phyloP scores from a whole-genome alignment of 1,140 invertebrate species.

The Phymorhynchus buccinoides region DNA sequence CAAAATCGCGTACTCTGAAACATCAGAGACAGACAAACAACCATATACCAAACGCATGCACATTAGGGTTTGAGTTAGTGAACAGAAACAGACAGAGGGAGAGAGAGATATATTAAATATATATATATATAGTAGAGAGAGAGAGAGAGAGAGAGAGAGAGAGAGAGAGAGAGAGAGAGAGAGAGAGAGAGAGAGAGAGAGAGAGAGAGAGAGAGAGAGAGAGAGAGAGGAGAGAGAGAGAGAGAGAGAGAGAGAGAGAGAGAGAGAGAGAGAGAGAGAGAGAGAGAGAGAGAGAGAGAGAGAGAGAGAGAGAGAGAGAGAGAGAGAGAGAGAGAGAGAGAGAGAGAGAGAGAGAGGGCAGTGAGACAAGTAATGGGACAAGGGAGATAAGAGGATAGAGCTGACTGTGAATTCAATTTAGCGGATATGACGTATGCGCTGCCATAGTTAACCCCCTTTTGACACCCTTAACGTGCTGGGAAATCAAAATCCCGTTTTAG shows the following conservation, averaged over 20 bases:
- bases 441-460: too few relatives aligned
- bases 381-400: neutral
- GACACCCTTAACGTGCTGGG: neutral
- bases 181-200: neutral
- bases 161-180: too few relatives aligned
- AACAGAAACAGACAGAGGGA: too few relatives aligned
- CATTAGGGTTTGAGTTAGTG: too few relatives aligned
- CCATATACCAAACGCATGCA: too few relatives aligned
- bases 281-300: neutral
- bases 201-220: constrained; percentile 2
- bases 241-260: constrained; percentile 1
- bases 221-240: neutral
- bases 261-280: neutral
- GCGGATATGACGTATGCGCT: too few relatives aligned
- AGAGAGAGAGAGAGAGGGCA: constrained; percentile 6
- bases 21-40: too few relatives aligned
- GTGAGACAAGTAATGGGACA: too few relatives aligned
- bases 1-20: too few relatives aligned
- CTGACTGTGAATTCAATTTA: neutral
- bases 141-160: too few relatives aligned
- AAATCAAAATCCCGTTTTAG: neutral
- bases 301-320: neutral
- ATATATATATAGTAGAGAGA: too few relatives aligned
- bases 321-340: constrained; percentile 6
- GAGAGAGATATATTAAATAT: too few relatives aligned